Conservation (phyloP, 1,140 invertebrate species). For the Ostrea denselamellosa region DNA sequence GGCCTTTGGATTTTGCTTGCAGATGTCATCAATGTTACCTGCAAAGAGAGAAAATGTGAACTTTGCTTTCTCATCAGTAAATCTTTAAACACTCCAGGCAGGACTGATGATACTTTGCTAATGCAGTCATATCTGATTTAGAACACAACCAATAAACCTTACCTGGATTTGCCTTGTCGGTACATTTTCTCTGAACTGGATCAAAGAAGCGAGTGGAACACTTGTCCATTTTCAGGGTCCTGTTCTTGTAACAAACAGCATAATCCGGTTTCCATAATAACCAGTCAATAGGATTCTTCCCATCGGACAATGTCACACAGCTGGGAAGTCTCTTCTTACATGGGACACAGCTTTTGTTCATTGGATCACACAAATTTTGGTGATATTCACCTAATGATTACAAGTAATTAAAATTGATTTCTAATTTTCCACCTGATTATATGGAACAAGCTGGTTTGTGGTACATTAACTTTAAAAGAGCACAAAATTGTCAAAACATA, state of each 20-base stretch:
- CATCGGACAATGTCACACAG: slow-evolving; percentile 56
- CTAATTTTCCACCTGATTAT: too few relatives aligned
- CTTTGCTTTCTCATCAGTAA: neutral
- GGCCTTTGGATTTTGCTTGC: slow-evolving; percentile 48
- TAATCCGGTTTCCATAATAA: slow-evolving; percentile 56
- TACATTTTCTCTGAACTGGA: slow-evolving; percentile 54
- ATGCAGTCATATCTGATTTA: too few relatives aligned
- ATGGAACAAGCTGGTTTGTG: too few relatives aligned
- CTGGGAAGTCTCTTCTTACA: slow-evolving; percentile 54
- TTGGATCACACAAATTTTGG: slow-evolving; percentile 41
- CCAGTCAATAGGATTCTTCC: slow-evolving; percentile 47
- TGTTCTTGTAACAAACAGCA: slow-evolving; percentile 60
- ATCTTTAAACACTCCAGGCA: neutral
- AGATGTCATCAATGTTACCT: slow-evolving; percentile 46
- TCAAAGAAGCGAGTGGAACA: slow-evolving; percentile 55
- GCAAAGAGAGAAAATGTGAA: neutral
- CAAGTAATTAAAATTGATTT: neutral
- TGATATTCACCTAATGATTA: slow-evolving; percentile 45
- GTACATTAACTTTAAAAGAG: too few relatives aligned
- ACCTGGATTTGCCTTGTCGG: slow-evolving; percentile 45
- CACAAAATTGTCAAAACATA: too few relatives aligned
- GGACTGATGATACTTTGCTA: too few relatives aligned
- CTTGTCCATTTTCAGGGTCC: slow-evolving; percentile 51
- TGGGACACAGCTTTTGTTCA: slow-evolving; percentile 40
- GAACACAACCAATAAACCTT: neutral